Evolutionary conservation across 2,797 vertebrate species (phyloP).

Genomic region (Prunella strophiata): DNA sequence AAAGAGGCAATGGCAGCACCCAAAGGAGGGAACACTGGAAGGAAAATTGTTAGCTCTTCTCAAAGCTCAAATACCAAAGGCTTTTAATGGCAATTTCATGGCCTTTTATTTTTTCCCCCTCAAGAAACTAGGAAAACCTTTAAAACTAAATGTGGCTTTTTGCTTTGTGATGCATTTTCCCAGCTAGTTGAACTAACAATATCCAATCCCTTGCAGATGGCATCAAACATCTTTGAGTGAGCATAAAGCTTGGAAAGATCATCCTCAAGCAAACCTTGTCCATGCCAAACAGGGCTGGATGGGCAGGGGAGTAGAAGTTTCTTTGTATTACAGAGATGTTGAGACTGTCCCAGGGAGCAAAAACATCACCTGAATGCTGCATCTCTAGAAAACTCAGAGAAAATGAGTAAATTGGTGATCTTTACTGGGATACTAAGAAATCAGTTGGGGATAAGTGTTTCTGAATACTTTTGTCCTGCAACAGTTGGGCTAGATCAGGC

Average conservation of each 20-base stretch:
- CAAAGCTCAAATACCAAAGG: background rate
- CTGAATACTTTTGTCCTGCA: background rate
- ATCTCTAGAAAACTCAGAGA: background rate
- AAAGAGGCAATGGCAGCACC: background rate
- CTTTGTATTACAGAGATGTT: accelerated
- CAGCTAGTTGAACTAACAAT: background rate
- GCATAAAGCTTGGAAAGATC: background rate
- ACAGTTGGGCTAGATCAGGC: background rate
- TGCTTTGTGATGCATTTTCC: background rate
- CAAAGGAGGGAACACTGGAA: background rate
- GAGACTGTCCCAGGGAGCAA: background rate
- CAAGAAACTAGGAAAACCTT: background rate
- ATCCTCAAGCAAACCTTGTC: background rate
- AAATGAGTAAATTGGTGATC: background rate
- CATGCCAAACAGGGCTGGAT: accelerated
- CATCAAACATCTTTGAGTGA: background rate
- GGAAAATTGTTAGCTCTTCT: background rate
- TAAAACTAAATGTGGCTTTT: background rate
- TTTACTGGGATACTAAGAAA: background rate
- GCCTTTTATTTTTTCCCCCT: background rate
- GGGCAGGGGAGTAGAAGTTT: background rate
- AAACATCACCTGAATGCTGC: background rate
- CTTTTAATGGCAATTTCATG: background rate
- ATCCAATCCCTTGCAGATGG: background rate
- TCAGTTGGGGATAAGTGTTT: background rate